Base-by-base conservation (phyloP, 2,113 vertebrate genomes). In the Reinhardtius hippoglossoides region DNA sequence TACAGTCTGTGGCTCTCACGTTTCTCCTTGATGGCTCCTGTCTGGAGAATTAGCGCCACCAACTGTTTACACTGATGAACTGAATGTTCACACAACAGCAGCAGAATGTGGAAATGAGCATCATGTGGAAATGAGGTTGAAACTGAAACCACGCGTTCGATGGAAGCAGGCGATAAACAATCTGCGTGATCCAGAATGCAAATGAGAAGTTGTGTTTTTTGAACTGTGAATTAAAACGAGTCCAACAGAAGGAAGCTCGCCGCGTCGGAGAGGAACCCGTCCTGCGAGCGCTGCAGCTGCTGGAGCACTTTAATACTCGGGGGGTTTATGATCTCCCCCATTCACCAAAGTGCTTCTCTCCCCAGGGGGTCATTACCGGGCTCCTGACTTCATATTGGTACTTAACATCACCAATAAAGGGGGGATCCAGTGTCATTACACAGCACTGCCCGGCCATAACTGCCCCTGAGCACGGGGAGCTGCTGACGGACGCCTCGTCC, bases 361-460 rank as follows among this genome's bases (percentile, higher is more conserved):
- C 91, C 91, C 24, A 20, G 18, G 50, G 20, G 87, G 91, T 87
- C 89, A 89, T 94, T 91, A 92, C 81, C 18, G 82, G 59, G 75
- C 89, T 81, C 85, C 87, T 66, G 78, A 87, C 89, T 93, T 93
- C 85, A 92, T 92, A 91, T 90, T 76, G 82, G 88, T 74, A 44
- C 90, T 93, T 84, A 89, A 91, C 92, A 90, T 87, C 48, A 85
- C 68, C 90, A 91, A 92, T 94, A 92, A 94, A 93, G 88, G 21
- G 52, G 84, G 81, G 50, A 72, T 89, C 85, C 75, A 77, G 86
- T 90, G 79, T 86, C 88, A 83, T 81, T 84, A 83, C 86, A 89
- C 60, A 18, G 71, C 76, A 70, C 65, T 46, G 74, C 74, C 1
- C 31, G 76, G 81, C 61, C 74, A 44, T 65, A 64, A 84, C 76